These are phyloP conservation scores for Rhyzopertha dominica DNA, from an alignment of 1,140 invertebrate genomes.

Conservation along the genomic window DNA sequence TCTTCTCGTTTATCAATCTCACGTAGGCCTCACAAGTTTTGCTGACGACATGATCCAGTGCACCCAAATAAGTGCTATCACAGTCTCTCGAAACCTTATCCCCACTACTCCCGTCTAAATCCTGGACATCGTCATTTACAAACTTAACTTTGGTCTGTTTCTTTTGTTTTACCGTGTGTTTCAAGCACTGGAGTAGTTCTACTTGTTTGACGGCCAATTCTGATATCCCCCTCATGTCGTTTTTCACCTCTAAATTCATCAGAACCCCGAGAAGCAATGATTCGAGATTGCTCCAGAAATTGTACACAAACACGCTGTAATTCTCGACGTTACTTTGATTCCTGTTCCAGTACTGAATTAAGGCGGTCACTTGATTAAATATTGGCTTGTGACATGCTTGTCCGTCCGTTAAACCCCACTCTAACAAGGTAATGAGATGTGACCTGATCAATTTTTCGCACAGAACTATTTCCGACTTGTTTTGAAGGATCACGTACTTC, in stretches of 20 bases:
- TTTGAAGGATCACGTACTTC: constrained; percentile 54
- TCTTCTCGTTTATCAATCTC: constrained; percentile 43
- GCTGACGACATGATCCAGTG: constrained; percentile 48
- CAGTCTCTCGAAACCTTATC: constrained; percentile 1
- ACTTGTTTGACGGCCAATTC: constrained; percentile 32
- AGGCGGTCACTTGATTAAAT: constrained; percentile 48
- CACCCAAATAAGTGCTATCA: constrained; percentile 15
- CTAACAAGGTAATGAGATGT: constrained; percentile 49
- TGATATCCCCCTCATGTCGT: constrained; percentile 27
- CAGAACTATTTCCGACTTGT: constrained; percentile 43
- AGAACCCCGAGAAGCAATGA: constrained; percentile 43
- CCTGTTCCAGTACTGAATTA: constrained; percentile 55
- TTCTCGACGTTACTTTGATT: constrained; percentile 41
- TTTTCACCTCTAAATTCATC: constrained; percentile 23
- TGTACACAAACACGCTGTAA: constrained; percentile 47
- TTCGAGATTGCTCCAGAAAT: constrained; percentile 52
- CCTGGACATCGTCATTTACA: constrained; percentile 15
- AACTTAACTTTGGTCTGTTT: constrained; percentile 41
- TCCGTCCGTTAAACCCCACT: constrained; percentile 45
- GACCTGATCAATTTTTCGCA: constrained; percentile 44
- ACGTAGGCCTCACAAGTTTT: constrained; percentile 51
- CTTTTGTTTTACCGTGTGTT: constrained; percentile 33
- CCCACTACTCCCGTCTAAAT: constrained; percentile 16
- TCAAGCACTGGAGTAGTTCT: constrained; percentile 39
- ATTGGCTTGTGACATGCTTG: constrained; percentile 44